A percentile compares a stretch with the other conserved stretches of the same genome.
These are phyloP conservation scores for Abscondita cerata DNA, from an alignment of 2,888 invertebrate species.

Conservation along the genomic window DNA sequence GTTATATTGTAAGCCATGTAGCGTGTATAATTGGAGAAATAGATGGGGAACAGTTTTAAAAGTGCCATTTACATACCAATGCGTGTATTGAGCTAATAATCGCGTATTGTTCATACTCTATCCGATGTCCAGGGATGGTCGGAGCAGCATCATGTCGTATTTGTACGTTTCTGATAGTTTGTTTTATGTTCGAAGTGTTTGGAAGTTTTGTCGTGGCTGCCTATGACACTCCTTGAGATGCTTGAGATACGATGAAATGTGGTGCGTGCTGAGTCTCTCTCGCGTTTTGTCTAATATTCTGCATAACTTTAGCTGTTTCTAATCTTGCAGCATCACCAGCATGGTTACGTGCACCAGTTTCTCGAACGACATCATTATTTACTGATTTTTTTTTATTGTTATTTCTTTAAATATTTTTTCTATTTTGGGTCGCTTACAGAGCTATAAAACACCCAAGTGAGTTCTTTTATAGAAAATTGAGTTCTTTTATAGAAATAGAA, in stretches of 20 bases:
- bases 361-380: neutral
- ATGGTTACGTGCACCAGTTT: neutral
- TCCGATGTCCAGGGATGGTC: neutral
- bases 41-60: neutral
- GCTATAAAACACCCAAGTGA: too few species aligned
- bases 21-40: constrained; percentile 19
- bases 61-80: constrained; percentile 36
- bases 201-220: neutral
- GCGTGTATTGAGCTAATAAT: constrained; percentile 5
- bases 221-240: neutral
- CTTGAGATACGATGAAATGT: constrained; percentile 1
- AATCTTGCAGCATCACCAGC: neutral
- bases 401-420: too few species aligned
- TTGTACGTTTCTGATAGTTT: neutral
- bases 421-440: too few species aligned
- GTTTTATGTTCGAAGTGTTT: neutral
- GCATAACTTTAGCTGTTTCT: constrained; percentile 1
- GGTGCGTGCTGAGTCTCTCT: neutral
- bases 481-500: too few species aligned
- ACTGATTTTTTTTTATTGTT: too few species aligned
- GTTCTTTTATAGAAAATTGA: too few species aligned
- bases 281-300: constrained; percentile 1
- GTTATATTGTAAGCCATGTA: too few species aligned
- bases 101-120: constrained; percentile 2
- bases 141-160: neutral